Evolutionary conservation across 30 jellyfish, hydroid and myxozoan species (phyloP).

Genomic region (Cassiopea xamachana): DNA sequence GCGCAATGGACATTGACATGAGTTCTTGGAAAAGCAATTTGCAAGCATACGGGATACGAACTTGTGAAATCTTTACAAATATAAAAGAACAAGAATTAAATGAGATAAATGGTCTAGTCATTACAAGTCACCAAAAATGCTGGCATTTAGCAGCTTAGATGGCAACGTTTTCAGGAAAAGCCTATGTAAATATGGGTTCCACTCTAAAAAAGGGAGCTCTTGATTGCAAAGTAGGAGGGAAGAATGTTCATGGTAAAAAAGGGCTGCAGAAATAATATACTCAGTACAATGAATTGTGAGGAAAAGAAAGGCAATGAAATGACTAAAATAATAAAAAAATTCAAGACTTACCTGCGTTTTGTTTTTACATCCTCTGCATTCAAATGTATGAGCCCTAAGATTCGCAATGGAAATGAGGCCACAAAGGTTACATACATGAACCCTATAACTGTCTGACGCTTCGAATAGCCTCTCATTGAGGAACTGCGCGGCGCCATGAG

Average conservation of each 20-base stretch:
- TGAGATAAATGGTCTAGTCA: neutral
- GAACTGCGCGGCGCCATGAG: constrained; percentile 99
- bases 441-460: constrained; percentile 99
- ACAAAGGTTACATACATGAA: constrained; percentile 96
- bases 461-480: constrained; percentile 96
- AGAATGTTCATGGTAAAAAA: too few species aligned
- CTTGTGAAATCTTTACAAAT: constrained; percentile 87
- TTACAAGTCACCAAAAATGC: neutral
- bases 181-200: too few species aligned
- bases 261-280: too few species aligned
- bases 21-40: constrained; percentile 97
- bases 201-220: too few species aligned
- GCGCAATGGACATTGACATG: constrained; percentile 99
- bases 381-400: constrained; percentile 90
- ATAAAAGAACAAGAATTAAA: neutral
- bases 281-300: too few species aligned
- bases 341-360: constrained; percentile 86
- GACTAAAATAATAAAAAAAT: too few species aligned
- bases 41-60: constrained; percentile 99
- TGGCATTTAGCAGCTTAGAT: neutral
- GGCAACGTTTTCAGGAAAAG: too few species aligned
- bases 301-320: too few species aligned
- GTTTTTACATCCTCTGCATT: constrained; percentile 98
- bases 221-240: too few species aligned
- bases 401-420: constrained; percentile 98